These are phyloP conservation scores for Zelleria hepariella DNA, from an alignment of 2,888 invertebrate species.

Conservation along the genomic window DNA sequence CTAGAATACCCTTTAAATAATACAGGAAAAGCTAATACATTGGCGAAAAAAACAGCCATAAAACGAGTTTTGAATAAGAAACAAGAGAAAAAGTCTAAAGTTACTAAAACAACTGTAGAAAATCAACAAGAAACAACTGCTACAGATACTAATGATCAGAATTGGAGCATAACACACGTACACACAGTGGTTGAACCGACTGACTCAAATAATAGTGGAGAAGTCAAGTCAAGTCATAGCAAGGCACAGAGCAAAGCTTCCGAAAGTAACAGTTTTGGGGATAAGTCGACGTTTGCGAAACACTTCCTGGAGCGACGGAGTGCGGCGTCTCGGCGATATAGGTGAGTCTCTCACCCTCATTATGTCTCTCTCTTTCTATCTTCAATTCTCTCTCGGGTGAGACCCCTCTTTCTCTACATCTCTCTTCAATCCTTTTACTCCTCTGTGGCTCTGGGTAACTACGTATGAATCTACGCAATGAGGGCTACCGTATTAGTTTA, in stretches of 20 bases:
- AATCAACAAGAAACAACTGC: not conserved
- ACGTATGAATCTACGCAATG: not conserved
- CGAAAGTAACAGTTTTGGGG: too few relatives aligned
- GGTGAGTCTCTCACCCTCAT: slow-evolving; percentile 22
- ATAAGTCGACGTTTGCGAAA: slow-evolving; percentile 12
- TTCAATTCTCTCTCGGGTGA: not conserved
- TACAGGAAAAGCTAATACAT: slow-evolving; percentile 8
- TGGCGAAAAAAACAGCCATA: slow-evolving; percentile 25
- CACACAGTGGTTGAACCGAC: not conserved
- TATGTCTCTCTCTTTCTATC: slow-evolving; percentile 12
- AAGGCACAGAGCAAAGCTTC: not conserved
- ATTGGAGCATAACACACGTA: not conserved
- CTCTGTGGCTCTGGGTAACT: not conserved
- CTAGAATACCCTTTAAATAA: slow-evolving; percentile 27
- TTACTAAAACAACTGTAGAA: not conserved
- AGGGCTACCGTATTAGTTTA: not conserved
- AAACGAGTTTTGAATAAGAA: slow-evolving; percentile 14
- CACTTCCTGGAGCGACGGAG: slow-evolving; percentile 32
- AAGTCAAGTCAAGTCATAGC: not conserved
- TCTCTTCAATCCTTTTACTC: not conserved
- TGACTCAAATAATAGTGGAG: slow-evolving; percentile 1
- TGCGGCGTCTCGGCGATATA: slow-evolving; percentile 48
- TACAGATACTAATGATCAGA: too few relatives aligned
- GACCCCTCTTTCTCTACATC: not conserved
- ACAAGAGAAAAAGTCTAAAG: not conserved